These are phyloP conservation scores for Tanypteryx hageni DNA, from an alignment of 2,888 invertebrate species.

Conservation along the genomic window DNA sequence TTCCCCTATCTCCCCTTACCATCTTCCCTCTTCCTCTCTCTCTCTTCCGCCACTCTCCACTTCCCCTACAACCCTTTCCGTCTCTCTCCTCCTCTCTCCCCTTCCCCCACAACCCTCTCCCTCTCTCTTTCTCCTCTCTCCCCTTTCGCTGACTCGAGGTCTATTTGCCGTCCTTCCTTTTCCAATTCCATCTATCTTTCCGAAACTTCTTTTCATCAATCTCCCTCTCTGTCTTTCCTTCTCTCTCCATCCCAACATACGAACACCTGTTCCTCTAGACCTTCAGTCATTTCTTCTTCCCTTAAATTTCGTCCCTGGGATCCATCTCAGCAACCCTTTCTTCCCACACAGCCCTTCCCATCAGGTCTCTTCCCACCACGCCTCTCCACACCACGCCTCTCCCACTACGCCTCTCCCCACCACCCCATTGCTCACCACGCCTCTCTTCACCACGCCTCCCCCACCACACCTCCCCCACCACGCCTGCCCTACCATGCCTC, in stretches of 20 bases:
- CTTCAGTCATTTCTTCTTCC: not conserved
- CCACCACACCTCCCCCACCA: not conserved
- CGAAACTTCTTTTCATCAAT: not conserved
- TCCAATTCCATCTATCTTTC: not conserved
- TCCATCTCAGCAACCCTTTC: not conserved
- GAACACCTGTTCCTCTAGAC: not conserved
- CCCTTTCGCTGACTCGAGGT: no score
- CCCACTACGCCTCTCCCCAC: not conserved
- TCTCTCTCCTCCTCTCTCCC: not conserved
- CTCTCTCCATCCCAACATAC: not conserved
- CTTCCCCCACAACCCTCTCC: not conserved
- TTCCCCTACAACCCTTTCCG: no score
- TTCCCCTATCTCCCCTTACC: not conserved
- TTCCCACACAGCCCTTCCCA: not conserved
- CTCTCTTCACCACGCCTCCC: no score
- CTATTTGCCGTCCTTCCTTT: not conserved
- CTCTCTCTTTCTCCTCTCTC: not conserved
- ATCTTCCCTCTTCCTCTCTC: no score
- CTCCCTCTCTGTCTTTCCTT: not conserved
- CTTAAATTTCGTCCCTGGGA: not conserved
- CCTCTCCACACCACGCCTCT: not conserved
- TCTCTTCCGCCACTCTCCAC: no score
- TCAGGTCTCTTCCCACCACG: not conserved
- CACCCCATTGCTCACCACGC: not conserved
- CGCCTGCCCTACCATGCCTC: no score